Evolutionary conservation across 2,113 vertebrate species (phyloP), one percentile per base, ranked within the genome.

Genomic region (Scytalopus superciliaris): DNA sequence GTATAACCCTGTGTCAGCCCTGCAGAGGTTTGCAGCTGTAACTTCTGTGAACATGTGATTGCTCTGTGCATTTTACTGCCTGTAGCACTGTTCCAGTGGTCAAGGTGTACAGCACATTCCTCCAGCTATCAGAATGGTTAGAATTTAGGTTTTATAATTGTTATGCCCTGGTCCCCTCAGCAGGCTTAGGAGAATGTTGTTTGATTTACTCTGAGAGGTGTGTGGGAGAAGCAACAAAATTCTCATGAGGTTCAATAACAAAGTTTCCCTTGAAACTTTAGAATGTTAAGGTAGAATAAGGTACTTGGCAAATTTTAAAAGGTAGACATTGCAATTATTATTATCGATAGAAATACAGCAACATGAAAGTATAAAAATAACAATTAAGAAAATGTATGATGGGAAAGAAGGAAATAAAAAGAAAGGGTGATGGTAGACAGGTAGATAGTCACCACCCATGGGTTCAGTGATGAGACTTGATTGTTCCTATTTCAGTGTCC

Each of bases 91-190:
- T 4, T 17, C 21, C 31, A 74, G 24, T 0, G 0, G 10, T 56
- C 0, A 0, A 10, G 2, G 9, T 12, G 64, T 19, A 17, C 23
- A 50, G 45, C 19, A n/a, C 37, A 7, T 8, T 31, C 19, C 44
- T 42, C 8, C 83, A 37, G 22, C 12, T 35, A 5, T 9, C 1
- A 0, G 19, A 27, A 35, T 14, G 59, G 9, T 19, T 40, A 55
- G 30, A 31, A 17, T 22, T 52, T 37, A 25, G 10, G 19, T 47
- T 45, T 18, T 63, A 42, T 19, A 21, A 5, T 42, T 63, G 19
- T 63, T 31, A 30, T 31, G 27, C 12, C 39, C 27, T 6, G 3
- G 19, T 63, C 39, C 60, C 30, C 39, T 21, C 60, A 42, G 27
- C 8, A 9, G 39, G 19, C 7, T 13, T 42, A 63, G 27, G 28